These are phyloP conservation scores for Macrobrachium rosenbergii DNA, from an alignment of 1,140 invertebrate genomes.

Conservation along the genomic window DNA sequence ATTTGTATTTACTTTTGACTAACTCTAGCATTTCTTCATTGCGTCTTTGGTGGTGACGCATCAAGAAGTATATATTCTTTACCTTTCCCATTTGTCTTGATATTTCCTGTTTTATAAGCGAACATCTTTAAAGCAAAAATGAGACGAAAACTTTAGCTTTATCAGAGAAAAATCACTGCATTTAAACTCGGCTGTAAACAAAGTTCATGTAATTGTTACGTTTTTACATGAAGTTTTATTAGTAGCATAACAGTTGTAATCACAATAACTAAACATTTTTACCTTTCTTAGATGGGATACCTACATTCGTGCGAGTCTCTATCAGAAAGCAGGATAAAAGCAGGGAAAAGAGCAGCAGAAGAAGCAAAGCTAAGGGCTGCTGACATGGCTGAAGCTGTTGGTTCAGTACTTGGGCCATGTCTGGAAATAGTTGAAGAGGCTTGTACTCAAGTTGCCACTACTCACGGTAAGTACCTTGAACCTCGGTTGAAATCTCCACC, in stretches of 20 bases:
- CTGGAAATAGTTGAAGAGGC: constrained; percentile 24
- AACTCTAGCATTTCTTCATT: no score
- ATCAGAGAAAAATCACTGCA: no score
- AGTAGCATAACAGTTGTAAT: neutral
- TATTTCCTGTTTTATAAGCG: no score
- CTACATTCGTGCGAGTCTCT: constrained; percentile 31
- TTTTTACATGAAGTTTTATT: neutral
- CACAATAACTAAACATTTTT: neutral
- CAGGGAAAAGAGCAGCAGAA: constrained; percentile 34
- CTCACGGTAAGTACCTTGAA: constrained; percentile 6
- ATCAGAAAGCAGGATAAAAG: constrained; percentile 23
- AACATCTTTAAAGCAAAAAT: no score
- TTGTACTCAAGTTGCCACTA: constrained; percentile 34
- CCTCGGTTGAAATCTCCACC: neutral
- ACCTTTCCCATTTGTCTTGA: no score
- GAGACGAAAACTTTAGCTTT: no score
- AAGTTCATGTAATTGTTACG: neutral
- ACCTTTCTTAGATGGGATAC: constrained; percentile 9
- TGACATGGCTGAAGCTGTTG: constrained; percentile 43
- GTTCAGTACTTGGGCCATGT: constrained; percentile 16
- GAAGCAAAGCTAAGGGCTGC: constrained; percentile 40
- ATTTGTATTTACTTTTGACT: no score
- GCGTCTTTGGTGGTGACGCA: no score
- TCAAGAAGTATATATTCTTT: no score
- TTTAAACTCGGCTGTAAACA: no score